Percentiles rank a stretch among this genome's conserved stretches.
Evolutionary conservation across 2,797 vertebrate genomes (phyloP).

Genomic region (Muraenolepis orangiensis): DNA sequence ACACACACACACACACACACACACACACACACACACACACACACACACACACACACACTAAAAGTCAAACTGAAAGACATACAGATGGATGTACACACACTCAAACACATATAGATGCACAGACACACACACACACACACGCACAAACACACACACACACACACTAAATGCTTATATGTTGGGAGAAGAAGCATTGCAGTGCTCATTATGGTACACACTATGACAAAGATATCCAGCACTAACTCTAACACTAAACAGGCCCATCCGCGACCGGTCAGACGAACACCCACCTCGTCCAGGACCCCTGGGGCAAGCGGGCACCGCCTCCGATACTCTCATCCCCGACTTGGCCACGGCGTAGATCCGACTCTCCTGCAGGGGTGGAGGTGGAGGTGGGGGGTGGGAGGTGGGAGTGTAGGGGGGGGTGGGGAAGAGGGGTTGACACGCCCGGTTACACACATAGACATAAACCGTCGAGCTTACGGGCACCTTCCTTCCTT

Average conservation of each 20-base stretch:
- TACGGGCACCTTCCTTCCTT: neutral
- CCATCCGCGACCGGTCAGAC: neutral
- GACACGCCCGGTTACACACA: constrained; percentile 55
- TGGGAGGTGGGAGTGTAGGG: too few species aligned
- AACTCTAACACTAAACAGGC: too few species aligned
- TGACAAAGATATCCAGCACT: neutral
- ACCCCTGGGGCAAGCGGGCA: constrained; percentile 60
- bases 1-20: neutral
- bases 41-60: too few species aligned
- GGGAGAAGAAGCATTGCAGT: neutral
- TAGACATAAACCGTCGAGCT: neutral
- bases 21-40: neutral
- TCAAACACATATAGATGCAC: too few species aligned
- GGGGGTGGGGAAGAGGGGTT: too few species aligned
- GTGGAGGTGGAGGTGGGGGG: neutral
- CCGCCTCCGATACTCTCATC: constrained; percentile 85
- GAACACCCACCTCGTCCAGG: constrained; percentile 73
- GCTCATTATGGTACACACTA: neutral
- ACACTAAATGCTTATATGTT: neutral
- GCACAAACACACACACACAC: neutral
- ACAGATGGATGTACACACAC: too few species aligned
- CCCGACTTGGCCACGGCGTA: constrained; percentile 91
- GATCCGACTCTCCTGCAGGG: constrained; percentile 88
- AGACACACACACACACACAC: too few species aligned
- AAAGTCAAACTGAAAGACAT: too few species aligned